phyloP scores from a whole-genome alignment of 2,113 vertebrate species.

The Xiphorhynchus elegans region DNA sequence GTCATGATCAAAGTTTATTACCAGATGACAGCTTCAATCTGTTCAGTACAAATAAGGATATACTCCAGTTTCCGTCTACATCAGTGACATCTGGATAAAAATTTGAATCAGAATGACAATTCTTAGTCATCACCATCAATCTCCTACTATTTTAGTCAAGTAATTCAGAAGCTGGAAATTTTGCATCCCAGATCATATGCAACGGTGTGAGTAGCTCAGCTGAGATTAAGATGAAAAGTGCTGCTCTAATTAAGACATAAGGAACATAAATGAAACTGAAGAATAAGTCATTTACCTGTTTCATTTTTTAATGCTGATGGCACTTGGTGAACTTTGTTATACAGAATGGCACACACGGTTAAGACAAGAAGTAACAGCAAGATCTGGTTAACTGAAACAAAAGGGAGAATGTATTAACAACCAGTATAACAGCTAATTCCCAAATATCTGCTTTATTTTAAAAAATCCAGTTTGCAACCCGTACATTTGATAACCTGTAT shows the following conservation, averaged over 20 bases:
- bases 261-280: not conserved
- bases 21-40: not conserved
- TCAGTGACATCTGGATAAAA: not conserved
- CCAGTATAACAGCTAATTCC: not conserved
- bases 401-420: not conserved
- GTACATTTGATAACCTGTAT: not conserved
- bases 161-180: not conserved
- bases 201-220: not conserved
- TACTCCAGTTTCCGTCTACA: not conserved
- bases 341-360: conserved; percentile 84
- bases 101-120: not conserved
- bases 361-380: conserved; percentile 87
- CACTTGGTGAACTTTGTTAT: conserved; percentile 80
- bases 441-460: not conserved
- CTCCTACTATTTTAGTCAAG: not conserved
- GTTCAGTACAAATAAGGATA: not conserved
- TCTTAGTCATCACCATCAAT: not conserved
- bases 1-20: not conserved
- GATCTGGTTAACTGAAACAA: conserved; percentile 83
- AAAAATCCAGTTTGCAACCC: not conserved
- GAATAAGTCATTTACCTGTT: conserved; percentile 66
- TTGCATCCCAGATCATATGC: not conserved
- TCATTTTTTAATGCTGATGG: conserved; percentile 46
- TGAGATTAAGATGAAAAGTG: not conserved
- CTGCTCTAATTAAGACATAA: not conserved